Conservation (phyloP, 2,113 vertebrate species). For the Notothenia rossii region DNA sequence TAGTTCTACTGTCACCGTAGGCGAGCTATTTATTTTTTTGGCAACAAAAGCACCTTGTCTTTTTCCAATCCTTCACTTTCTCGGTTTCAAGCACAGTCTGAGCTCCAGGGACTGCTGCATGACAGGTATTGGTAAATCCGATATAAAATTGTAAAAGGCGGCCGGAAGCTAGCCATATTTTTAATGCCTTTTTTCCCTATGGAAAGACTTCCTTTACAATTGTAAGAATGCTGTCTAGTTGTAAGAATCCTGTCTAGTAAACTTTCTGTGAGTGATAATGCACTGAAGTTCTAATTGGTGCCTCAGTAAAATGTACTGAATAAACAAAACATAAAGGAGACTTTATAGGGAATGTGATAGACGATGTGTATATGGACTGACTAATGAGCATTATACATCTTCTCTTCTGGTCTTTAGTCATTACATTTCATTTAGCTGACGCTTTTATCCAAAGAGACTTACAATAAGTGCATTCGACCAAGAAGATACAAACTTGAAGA, state of each 20-base stretch:
- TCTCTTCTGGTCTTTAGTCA: neutral
- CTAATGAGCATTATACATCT: constrained; percentile 39
- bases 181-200: constrained; percentile 25
- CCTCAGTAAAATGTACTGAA: constrained; percentile 38
- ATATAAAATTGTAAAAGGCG: constrained; percentile 30
- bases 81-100: constrained; percentile 55
- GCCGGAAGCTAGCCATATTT: constrained; percentile 41
- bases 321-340: constrained; percentile 14
- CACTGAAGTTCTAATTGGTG: constrained; percentile 48
- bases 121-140: constrained; percentile 68
- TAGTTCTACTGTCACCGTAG: constrained; percentile 67
- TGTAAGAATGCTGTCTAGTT: constrained; percentile 27
- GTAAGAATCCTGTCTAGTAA: constrained; percentile 16
- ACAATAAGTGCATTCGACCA: no score
- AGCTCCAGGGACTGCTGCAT: constrained; percentile 54
- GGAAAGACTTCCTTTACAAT: constrained; percentile 33
- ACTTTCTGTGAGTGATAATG: constrained; percentile 21
- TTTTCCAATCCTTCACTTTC: constrained; percentile 15
- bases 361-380: constrained; percentile 31
- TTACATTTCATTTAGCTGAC: no score
- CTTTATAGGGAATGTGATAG: constrained; percentile 14
- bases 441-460: no score
- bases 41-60: constrained; percentile 60
- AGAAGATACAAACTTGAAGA: no score
- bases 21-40: constrained; percentile 74